A percentile compares a stretch with the other conserved stretches of the same genome.
These are phyloP conservation scores for Tetheella fluctuosa DNA, from an alignment of 2,888 invertebrate genomes.

Conservation along the genomic window DNA sequence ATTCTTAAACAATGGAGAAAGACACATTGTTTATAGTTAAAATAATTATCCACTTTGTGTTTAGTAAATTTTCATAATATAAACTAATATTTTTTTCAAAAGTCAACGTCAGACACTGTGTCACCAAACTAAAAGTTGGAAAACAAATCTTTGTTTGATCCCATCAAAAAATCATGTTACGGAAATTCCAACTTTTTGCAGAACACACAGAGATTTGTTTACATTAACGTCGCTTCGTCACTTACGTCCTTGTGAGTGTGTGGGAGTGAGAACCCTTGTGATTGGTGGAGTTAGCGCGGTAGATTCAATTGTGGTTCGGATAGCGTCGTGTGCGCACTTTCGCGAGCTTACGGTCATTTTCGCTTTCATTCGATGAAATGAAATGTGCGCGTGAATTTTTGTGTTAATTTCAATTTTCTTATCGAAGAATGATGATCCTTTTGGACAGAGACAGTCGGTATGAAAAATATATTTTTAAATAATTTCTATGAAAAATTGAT, in stretches of 20 bases:
- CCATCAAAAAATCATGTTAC: background rate
- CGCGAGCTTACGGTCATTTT: constrained; percentile 68
- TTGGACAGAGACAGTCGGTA: constrained; percentile 4
- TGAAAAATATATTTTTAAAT: background rate
- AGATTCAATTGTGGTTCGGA: constrained; percentile 71
- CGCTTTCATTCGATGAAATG: constrained; percentile 73
- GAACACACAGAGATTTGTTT: constrained; percentile 45
- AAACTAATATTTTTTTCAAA: background rate
- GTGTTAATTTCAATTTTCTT: constrained; percentile 28
- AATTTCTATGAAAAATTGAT: background rate
- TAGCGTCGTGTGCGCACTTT: constrained; percentile 74
- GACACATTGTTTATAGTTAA: too few species aligned
- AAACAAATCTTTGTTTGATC: background rate
- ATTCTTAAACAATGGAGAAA: too few species aligned
- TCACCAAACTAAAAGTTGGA: background rate
- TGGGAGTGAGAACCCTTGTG: constrained; percentile 58
- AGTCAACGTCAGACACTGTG: background rate
- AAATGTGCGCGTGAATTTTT: constrained; percentile 56
- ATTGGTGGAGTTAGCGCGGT: constrained; percentile 69
- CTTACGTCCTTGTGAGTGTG: constrained; percentile 67
- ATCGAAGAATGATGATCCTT: constrained; percentile 19
- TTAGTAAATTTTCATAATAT: background rate
- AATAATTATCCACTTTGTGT: too few species aligned
- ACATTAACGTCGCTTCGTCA: constrained; percentile 39
- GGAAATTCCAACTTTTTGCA: background rate